A percentile compares a stretch with the other conserved stretches of the same genome.
phyloP scores from a whole-genome alignment of 2,888 invertebrate genomes.

The Linnaemya tessellans region DNA sequence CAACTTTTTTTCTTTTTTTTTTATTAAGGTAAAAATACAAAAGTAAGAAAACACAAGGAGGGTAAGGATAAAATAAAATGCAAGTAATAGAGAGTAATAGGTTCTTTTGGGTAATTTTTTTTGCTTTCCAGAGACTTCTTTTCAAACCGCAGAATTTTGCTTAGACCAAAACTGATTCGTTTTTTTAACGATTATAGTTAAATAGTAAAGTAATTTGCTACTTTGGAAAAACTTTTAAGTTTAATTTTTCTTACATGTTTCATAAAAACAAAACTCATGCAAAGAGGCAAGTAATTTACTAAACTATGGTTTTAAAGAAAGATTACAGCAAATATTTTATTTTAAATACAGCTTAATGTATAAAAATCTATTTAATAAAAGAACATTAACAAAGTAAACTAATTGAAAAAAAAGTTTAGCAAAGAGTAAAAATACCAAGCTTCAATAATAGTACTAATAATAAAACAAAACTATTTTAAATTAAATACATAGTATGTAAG shows the following conservation, averaged over 20 bases:
- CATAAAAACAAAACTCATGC: conserved; percentile 63
- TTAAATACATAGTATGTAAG: conserved; percentile 1
- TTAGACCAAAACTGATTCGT: conserved; percentile 59
- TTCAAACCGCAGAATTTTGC: conserved; percentile 76
- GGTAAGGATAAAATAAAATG: conserved; percentile 60
- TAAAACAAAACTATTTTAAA: conserved; percentile 9
- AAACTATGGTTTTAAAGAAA: conserved; percentile 33
- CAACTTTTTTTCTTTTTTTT: conserved; percentile 14
- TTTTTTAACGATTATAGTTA: conserved; percentile 24
- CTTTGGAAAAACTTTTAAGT: conserved; percentile 55
- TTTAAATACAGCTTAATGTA: conserved; percentile 57
- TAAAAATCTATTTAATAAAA: conserved; percentile 34
- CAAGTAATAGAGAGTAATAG: conserved; percentile 37
- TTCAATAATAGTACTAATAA: conserved; percentile 49
- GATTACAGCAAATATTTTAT: conserved; percentile 54
- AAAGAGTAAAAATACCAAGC: conserved; percentile 64
- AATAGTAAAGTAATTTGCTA: conserved; percentile 56
- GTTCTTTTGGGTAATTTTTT: conserved; percentile 39
- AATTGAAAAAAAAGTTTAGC: conserved; percentile 14
- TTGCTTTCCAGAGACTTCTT: conserved; percentile 76
- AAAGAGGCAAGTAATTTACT: conserved; percentile 61
- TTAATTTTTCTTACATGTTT: conserved; percentile 13
- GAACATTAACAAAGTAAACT: neutral
- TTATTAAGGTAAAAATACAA: conserved; percentile 18
- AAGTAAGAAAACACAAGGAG: conserved; percentile 45